These are phyloP conservation scores for Temnopleurus reevesii DNA, from an alignment of 53 echinoderm and acorn worm species.

Conservation along the genomic window DNA sequence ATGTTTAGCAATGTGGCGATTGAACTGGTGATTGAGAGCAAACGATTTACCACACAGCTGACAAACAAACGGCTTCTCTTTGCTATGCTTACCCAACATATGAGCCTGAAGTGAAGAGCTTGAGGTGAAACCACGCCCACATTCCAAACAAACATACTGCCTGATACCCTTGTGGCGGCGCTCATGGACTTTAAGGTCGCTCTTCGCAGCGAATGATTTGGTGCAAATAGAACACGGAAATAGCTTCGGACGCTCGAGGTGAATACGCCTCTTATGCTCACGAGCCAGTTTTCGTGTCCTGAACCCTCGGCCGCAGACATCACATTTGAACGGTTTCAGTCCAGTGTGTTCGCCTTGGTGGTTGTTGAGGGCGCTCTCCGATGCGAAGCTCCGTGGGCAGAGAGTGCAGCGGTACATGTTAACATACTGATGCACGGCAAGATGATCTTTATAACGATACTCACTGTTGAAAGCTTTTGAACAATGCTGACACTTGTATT, in stretches of 20 bases:
- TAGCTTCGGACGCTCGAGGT: background rate
- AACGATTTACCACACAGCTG: conserved; percentile 13
- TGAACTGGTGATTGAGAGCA: background rate
- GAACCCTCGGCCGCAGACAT: conserved; percentile 40
- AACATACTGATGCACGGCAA: background rate
- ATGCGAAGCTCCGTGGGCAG: conserved; percentile 26
- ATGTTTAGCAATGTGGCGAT: conserved; percentile 17
- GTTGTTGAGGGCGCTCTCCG: conserved; percentile 43
- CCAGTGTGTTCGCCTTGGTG: conserved; percentile 56
- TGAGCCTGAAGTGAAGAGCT: background rate
- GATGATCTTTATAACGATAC: background rate
- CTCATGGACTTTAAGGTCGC: background rate
- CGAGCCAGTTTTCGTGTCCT: background rate
- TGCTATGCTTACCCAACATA: background rate
- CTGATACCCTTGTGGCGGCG: conserved; percentile 40
- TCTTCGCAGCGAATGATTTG: background rate
- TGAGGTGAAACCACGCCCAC: conserved; percentile 22
- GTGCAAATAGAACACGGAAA: conserved; percentile 9
- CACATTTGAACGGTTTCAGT: conserved; percentile 50
- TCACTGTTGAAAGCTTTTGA: background rate
- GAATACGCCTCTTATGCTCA: conserved; percentile 8
- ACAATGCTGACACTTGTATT: background rate
- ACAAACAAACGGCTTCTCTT: conserved; percentile 12
- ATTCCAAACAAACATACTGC: conserved; percentile 9
- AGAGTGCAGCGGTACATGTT: conserved; percentile 26